Base-by-base conservation (phyloP, 1,140 invertebrate species). In the Cydia splendana region DNA sequence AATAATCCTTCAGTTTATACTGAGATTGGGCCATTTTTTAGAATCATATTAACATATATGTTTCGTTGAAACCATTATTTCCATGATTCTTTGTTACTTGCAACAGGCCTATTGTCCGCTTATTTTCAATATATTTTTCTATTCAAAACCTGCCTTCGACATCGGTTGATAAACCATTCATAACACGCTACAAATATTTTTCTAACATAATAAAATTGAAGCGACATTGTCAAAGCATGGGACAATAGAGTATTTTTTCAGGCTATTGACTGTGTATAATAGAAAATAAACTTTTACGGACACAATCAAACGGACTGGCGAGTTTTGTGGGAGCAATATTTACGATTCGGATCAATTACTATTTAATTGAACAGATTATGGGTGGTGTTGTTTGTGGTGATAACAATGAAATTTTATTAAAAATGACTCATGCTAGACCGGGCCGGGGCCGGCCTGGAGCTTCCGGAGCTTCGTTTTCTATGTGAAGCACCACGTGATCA, bases 281-380 rank as follows among this genome's bases (percentile, higher is more conserved):
- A 20, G 18, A 62, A 62, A 62, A 62, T 7, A 62, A 62, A 62
- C 57, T 24, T 20, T 62, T 62, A 62, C 9, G 15, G 20, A 62
- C 57, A 62, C 20, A 62, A 24, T 62, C 20, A 24, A 62, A 62
- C n/a, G n/a, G 53, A 20, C 2, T 24, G n/a, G 7, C 53, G 18
- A 48, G 45, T 12, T 48, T 48, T 4, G 57, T 24, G 18, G 51
- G 15, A n/a, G 5, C 51, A 62, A 62, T 62, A 24, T 62, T 62
- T 62, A 62, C 57, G 20, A 24, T 62, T n/a, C 18, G 57, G 57
- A 62, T 62, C 20, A 62, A 62, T 62, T 62, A 62, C 53, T 7
- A 57, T 62, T 62, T 6, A 15, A 20, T 4, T 30, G 30, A 30
- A 24, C 18, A 62, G 57, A 62, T 62, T 62, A 62, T 10, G 18